Evolutionary conservation across 2,797 vertebrate genomes (phyloP).

Genomic region (Pangasius sanitwongsei): DNA sequence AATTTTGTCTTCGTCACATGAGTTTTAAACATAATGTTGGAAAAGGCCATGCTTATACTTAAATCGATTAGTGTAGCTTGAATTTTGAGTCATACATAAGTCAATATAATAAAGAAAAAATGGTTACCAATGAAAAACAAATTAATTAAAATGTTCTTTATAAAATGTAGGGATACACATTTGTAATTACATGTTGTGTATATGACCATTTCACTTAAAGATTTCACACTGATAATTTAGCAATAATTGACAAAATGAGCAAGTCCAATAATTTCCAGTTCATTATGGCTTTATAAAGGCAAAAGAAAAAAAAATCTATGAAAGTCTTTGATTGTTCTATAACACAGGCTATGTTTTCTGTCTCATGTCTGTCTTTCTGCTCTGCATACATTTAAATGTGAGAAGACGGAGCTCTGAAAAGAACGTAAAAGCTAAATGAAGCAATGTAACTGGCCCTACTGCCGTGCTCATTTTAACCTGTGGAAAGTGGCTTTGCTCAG

Average conservation of each 20-base stretch:
- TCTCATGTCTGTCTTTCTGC: neutral
- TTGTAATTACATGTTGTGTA: neutral
- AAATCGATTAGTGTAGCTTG: neutral
- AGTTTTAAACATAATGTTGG: neutral
- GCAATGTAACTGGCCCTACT: neutral
- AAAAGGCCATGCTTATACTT: neutral
- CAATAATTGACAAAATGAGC: neutral
- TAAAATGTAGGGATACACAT: neutral
- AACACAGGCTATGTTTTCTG: too few relatives aligned
- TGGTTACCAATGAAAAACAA: neutral
- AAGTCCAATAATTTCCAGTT: neutral
- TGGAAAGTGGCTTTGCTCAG: neutral
- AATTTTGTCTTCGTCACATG: neutral
- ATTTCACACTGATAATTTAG: neutral
- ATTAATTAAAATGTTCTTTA: neutral
- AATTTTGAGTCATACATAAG: neutral
- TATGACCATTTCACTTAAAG: neutral
- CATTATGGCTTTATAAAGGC: neutral
- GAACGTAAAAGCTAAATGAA: neutral
- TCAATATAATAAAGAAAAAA: neutral
- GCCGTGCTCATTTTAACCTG: neutral
- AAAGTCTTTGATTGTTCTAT: neutral
- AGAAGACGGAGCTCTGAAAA: neutral
- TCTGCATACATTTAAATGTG: neutral
- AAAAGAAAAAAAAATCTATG: neutral